Conservation (phyloP, 2,113 vertebrate genomes). For the Centropus bengalensis region DNA sequence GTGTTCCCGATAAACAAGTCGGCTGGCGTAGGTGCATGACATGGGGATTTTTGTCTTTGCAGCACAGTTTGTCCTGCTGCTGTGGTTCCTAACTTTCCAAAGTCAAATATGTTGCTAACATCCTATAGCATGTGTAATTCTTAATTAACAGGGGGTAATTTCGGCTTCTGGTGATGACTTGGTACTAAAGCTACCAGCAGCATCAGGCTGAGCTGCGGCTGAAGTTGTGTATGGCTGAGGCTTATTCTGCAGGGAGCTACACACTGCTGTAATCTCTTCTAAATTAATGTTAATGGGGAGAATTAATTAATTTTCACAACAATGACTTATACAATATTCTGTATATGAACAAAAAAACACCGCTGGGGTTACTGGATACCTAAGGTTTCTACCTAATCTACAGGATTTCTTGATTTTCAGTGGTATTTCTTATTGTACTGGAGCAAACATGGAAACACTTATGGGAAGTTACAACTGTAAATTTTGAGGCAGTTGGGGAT, state of each 20-base stretch:
- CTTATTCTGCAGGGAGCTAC: background rate
- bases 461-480: background rate
- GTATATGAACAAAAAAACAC: background rate
- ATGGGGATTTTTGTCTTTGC: background rate
- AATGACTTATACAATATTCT: background rate
- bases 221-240: background rate
- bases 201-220: background rate
- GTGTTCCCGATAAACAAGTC: background rate
- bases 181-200: background rate
- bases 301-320: background rate
- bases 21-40: background rate
- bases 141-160: background rate
- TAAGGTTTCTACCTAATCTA: no score
- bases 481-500: background rate
- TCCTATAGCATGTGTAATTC: background rate
- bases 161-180: background rate
- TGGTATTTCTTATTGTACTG: background rate
- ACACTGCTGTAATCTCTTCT: background rate
- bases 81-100: background rate
- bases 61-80: background rate
- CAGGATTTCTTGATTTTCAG: background rate
- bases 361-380: rapidly evolving
- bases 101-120: background rate
- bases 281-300: background rate
- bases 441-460: background rate